Evolutionary conservation across 2,797 vertebrate genomes (phyloP).

Genomic region (Balearica regulorum): DNA sequence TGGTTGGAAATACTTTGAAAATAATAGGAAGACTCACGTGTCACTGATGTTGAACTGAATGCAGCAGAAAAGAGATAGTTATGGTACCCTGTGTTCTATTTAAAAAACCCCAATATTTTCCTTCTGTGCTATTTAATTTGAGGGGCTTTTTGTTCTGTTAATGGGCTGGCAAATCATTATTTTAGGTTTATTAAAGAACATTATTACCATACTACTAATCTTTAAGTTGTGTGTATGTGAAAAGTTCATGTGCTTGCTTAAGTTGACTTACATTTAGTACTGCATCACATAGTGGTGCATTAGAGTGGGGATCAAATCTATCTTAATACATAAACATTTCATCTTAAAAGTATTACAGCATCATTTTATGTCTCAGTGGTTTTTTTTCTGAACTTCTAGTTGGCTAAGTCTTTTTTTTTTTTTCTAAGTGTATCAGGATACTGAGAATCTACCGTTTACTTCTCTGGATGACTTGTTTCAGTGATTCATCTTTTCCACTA

Average conservation of each 20-base stretch:
- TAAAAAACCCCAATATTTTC: background rate
- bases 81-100: background rate
- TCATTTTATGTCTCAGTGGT: background rate
- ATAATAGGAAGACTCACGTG: background rate
- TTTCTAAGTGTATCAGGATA: background rate
- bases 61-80: background rate
- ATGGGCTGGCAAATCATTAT: background rate
- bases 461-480: constrained; percentile 50
- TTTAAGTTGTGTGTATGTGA: background rate
- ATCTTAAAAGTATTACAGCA: background rate
- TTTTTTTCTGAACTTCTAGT: constrained; percentile 5
- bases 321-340: background rate
- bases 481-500: constrained; percentile 65
- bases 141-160: background rate
- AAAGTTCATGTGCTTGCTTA: background rate
- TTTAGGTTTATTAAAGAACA: constrained; percentile 19
- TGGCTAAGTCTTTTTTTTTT: background rate
- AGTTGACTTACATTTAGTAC: background rate
- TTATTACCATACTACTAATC: background rate
- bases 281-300: background rate
- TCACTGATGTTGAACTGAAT: background rate
- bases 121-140: background rate
- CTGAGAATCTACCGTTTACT: constrained; percentile 41
- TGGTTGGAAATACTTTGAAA: background rate
- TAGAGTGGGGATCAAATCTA: background rate